Evolutionary conservation across 2,797 vertebrate genomes (phyloP).

Genomic region (Leptatherina wallacei): DNA sequence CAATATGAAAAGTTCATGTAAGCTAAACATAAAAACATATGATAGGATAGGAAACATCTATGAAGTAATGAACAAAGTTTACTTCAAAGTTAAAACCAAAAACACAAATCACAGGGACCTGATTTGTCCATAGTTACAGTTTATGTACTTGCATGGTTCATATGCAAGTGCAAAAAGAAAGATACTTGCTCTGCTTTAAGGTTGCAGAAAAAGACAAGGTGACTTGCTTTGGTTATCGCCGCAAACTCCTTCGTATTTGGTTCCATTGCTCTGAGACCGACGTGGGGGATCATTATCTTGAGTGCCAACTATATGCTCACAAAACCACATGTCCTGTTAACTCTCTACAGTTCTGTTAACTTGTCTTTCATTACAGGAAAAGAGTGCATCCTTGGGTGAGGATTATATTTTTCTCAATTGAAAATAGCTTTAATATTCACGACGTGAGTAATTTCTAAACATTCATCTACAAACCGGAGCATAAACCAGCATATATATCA

Average conservation of each 20-base stretch:
- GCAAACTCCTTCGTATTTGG: background rate
- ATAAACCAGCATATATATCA: background rate
- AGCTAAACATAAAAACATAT: too few species aligned
- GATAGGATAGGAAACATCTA: too few species aligned
- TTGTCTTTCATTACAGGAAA: too few species aligned
- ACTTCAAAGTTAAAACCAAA: too few species aligned
- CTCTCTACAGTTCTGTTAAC: background rate
- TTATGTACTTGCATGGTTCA: background rate
- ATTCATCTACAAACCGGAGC: background rate
- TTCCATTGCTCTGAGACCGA: background rate
- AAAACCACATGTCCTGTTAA: background rate
- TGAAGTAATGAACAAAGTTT: too few species aligned
- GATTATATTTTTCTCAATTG: background rate
- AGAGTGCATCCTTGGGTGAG: too few species aligned
- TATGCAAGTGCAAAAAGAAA: background rate
- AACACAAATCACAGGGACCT: background rate
- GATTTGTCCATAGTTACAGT: background rate
- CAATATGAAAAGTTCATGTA: too few species aligned
- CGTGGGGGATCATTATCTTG: too few species aligned
- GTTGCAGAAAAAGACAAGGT: background rate
- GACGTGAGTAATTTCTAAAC: background rate
- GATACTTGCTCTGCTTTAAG: background rate
- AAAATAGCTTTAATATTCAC: background rate
- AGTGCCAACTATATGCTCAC: too few species aligned
- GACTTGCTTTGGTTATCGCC: too few species aligned